These are phyloP conservation scores for Scophthalmus maximus DNA, from an alignment of 2,113 vertebrate genomes.

Conservation along the genomic window DNA sequence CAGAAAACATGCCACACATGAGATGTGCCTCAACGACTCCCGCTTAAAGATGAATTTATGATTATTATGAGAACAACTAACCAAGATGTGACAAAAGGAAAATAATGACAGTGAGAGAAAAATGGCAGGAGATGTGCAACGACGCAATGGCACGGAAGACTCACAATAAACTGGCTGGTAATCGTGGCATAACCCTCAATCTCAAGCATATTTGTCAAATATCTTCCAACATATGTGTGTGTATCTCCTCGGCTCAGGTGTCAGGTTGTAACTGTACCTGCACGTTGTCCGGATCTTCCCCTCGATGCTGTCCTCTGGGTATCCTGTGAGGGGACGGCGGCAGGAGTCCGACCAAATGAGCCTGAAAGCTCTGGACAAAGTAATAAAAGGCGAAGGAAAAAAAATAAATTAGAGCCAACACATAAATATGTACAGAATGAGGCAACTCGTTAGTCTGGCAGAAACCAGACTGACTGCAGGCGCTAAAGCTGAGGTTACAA, in stretches of 20 bases:
- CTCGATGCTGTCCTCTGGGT: slow-evolving; percentile 82
- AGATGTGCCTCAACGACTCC: neutral
- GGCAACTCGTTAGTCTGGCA: too few species aligned
- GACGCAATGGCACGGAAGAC: neutral
- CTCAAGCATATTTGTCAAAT: neutral
- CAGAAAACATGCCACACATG: neutral
- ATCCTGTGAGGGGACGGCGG: slow-evolving; percentile 87
- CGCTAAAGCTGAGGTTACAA: too few species aligned
- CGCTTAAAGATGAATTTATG: neutral
- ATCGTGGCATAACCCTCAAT: neutral
- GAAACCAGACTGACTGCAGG: too few species aligned
- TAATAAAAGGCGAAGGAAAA: neutral
- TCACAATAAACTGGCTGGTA: neutral
- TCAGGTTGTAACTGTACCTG: slow-evolving; percentile 82
- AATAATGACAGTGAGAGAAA: slow-evolving; percentile 4
- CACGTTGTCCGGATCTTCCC: slow-evolving; percentile 85
- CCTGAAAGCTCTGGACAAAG: slow-evolving; percentile 68
- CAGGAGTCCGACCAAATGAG: slow-evolving; percentile 76
- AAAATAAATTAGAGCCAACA: neutral
- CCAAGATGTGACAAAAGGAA: neutral
- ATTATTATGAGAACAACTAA: neutral
- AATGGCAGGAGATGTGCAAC: neutral
- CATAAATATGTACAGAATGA: neutral
- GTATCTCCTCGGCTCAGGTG: neutral
- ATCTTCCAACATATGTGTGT: neutral